Base-by-base conservation (phyloP, 1,140 invertebrate species). In the Drosophila micromelanica region DNA sequence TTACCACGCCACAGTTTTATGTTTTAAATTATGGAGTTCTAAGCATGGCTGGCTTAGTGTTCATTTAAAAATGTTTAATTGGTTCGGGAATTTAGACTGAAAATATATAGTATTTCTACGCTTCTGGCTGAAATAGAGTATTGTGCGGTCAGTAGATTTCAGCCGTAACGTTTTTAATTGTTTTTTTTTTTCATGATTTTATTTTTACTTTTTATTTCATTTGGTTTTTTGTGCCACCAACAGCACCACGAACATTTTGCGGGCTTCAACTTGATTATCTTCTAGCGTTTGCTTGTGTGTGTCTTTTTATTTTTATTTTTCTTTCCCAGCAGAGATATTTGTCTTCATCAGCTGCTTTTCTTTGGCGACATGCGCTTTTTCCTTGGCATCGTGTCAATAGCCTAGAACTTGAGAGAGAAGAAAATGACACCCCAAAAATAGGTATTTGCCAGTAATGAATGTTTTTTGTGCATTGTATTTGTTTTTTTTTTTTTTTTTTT, bases 381-480 rank as follows among this genome's bases (percentile, higher is more conserved):
- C 64, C 38, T 77, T 79, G 69, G 77, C 77, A 73, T 42, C 63
- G 38, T 70, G 63, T 78, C 76, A 75, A 78, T 60, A 76, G 72
- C 80, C 80, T 52, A 82, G 75, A 78, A 84, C 80, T 84, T 81
- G 78, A 64, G 49, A 43, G 43, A 63, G 63, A 64, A 43, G 51
- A 38, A 69, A 82, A 70, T 42, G 45, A 49, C 45, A 67, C 32
- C 15, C 62, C 70, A 56, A 68, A 73, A 73, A 67, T 75, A 57
- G 9, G 40, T 30, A 64, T 69, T 60, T 68, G 64, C 51, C 38
- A 48, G 73, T 57, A 68, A 73, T 54, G 37, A 73, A 55, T 60
- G 60, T 72, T 30, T 62, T 11, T 49, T 69, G 55, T 9, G 43
- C 6, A 35, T 20, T 45, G 23, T 45, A n/a, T n/a, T n/a, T 13